Base-by-base conservation (phyloP, 2,888 invertebrate genomes). In the Hyposoter dolosus region DNA sequence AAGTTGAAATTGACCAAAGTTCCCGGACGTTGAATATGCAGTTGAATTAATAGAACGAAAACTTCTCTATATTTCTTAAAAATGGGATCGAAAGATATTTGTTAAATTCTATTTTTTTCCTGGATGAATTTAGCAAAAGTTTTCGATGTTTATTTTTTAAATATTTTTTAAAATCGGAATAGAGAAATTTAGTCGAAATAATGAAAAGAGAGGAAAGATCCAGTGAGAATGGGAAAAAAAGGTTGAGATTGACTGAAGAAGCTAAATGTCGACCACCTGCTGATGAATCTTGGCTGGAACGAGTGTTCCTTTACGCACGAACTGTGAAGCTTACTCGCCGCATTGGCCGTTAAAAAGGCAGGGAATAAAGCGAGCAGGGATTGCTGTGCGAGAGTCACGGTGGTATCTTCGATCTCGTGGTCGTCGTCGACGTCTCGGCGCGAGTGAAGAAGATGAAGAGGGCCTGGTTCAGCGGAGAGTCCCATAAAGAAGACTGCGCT, bases 391-490 rank as follows among this genome's bases (percentile, higher is more conserved):
- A 28, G 63, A 23, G 40, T 56, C 75, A 43, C 45, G 71, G 78
- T 79, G 77, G 75, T 85, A 85, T 85, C 85, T 82, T 40, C 56
- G 60, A 82, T 85, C 85, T 82, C 75, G 79, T 75, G 43, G 50
- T 66, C 47, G 78, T 79, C 68, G 60, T 66, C 82, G 78, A 53
- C 83, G 77, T 78, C 69, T 69, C 53, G 19, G 47, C 63, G 40
- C 68, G 78, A 85, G 78, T 85, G 85, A 85, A 79, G 85, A 85
- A 85, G 85, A 85, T 75, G 85, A 85, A 85, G 82, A 82, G 85
- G 84, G 68, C 53, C 19, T 43, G 17, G 23, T 74, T 63, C 74
- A 56, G 43, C 63, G 32, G 60, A 32, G 40, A 71, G 56, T 63
- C 63, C 56, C 53, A 65, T 43, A 75, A 85, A 82, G 23, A 53